Percentiles rank a stretch among this genome's conserved stretches.
phyloP scores from a whole-genome alignment of 2,888 invertebrate genomes.

The Neoscelio sp. region DNA sequence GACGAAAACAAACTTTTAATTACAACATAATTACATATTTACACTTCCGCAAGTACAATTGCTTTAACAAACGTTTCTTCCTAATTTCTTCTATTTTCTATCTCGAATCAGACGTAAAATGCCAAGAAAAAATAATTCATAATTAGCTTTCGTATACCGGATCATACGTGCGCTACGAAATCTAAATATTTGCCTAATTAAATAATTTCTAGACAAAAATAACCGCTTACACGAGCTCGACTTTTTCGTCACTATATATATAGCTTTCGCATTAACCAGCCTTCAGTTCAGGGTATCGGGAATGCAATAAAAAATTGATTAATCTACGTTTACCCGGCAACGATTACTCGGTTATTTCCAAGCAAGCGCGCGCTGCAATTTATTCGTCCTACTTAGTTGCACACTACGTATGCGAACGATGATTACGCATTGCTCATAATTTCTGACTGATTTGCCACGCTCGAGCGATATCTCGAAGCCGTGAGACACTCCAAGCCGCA shows the following conservation, averaged over 20 bases:
- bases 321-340: constrained; percentile 71
- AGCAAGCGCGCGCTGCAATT: constrained; percentile 67
- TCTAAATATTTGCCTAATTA: constrained; percentile 8
- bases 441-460: constrained; percentile 70
- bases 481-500: constrained; percentile 30
- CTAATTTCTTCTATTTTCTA: too few relatives aligned
- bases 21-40: too few relatives aligned
- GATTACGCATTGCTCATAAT: constrained; percentile 73
- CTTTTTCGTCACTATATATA: constrained; percentile 49
- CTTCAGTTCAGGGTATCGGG: constrained; percentile 53
- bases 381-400: constrained; percentile 72
- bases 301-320: constrained; percentile 60
- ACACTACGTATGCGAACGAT: constrained; percentile 53
- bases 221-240: constrained; percentile 24
- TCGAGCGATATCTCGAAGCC: constrained; percentile 60
- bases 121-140: too few relatives aligned
- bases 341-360: constrained; percentile 71
- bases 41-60: too few relatives aligned
- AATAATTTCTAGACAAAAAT: constrained; percentile 11
- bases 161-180: too few relatives aligned
- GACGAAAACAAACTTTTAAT: too few relatives aligned
- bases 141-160: too few relatives aligned
- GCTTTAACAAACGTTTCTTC: too few relatives aligned
- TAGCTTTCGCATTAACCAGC: constrained; percentile 40
- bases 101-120: too few relatives aligned